A percentile compares a stretch with the other conserved stretches of the same genome.
Evolutionary conservation across 2,888 invertebrate genomes (phyloP).

Genomic region (Carpatolechia fugitivella): DNA sequence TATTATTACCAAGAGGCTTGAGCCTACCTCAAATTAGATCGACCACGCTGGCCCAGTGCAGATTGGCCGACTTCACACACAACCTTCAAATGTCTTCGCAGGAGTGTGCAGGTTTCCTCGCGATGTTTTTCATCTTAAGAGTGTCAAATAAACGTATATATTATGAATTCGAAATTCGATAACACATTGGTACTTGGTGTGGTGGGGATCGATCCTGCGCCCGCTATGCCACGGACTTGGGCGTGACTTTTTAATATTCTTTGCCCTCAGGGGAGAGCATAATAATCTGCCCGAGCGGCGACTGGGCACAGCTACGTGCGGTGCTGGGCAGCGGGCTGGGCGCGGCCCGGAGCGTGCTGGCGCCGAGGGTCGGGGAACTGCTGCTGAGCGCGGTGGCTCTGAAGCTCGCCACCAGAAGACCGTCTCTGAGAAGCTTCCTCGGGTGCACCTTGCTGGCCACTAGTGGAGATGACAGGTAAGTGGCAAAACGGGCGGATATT

Average conservation of each 20-base stretch:
- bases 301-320: slow-evolving; percentile 46
- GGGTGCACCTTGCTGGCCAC: slow-evolving; percentile 81
- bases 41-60: too few species aligned
- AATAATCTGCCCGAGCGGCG: slow-evolving; percentile 81
- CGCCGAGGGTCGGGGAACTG: slow-evolving; percentile 56
- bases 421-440: slow-evolving; percentile 75
- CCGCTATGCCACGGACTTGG: too few species aligned
- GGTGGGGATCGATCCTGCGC: too few species aligned
- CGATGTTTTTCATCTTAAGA: too few species aligned
- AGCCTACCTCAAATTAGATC: too few species aligned
- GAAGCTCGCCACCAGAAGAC: slow-evolving; percentile 78
- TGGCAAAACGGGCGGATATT: background rate
- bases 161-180: too few species aligned
- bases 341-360: slow-evolving; percentile 73
- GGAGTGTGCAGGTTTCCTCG: too few species aligned
- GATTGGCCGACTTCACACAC: too few species aligned
- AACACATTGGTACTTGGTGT: too few species aligned
- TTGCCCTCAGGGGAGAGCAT: slow-evolving; percentile 86
- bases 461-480: slow-evolving; percentile 54
- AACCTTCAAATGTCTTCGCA: too few species aligned
- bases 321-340: slow-evolving; percentile 48
- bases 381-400: slow-evolving; percentile 85
- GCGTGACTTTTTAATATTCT: background rate
- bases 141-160: too few species aligned
- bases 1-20: too few species aligned